Base-by-base conservation (phyloP, 2,888 invertebrate genomes). In the Agrochola circellaris region DNA sequence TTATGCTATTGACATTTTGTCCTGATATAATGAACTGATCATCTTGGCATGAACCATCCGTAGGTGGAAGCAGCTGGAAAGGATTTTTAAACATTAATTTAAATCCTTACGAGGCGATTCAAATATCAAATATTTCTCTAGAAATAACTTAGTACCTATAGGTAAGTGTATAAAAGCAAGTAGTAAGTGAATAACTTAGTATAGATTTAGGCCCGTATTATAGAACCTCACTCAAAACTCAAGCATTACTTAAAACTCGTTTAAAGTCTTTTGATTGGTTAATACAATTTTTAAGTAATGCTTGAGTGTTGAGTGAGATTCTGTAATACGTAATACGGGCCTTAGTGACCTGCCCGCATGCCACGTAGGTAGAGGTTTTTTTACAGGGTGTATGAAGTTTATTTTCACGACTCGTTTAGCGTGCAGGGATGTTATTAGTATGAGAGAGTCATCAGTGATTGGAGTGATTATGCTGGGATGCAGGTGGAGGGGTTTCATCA, bases 11-110 rank as follows among this genome's bases (percentile, higher is more conserved):
- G 0, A 96, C 89, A 91, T 98, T 98, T 90, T 98, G 98, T 4
- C 98, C 98, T 0, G 97, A 97, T 8, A 98, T 96, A 17, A 98
- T 96, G 84, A 98, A 97, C 86, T 98, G 97, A 91, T 98, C 98
- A 51, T 97, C 97, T 60, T 97, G 93, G 87, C 98, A 98, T 34
- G 97, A 97, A 0, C 98, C 98, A 86, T 97, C 97, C 5, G 96
- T 97, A 0, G 98, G 98, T 0, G 97, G 97, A 82, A 97, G 96
- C 62, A 98, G 91, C 98, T 98, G 90, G 77, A 61, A 92, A 91
- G 42, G 79, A 56, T 75, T 81, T 7, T 34, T 8, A 51, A 23
- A 51, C 23, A 51, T 51, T 51, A 20, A 51, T 51, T 23, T 7
- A 20, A 51, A 20, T 51, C 8, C 2, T 48, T 7, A 48, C 8